Conservation (phyloP, 2,113 vertebrate species). For the Rhynchopsitta pachyrhyncha region DNA sequence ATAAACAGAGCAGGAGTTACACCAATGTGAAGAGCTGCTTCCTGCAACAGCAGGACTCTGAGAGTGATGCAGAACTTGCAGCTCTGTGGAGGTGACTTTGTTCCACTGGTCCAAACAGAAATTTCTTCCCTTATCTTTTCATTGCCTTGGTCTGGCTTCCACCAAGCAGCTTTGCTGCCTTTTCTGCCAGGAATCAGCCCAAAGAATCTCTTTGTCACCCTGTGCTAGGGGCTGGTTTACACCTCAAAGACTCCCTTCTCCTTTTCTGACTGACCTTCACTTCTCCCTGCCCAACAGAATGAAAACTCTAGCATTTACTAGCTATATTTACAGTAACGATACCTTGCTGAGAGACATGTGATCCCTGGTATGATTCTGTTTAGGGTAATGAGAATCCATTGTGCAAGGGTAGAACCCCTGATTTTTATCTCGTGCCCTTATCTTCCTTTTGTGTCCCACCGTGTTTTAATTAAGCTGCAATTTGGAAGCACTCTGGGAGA, state of each 20-base stretch:
- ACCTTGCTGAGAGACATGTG: not conserved
- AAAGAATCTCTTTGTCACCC: not conserved
- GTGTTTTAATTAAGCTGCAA: constrained; percentile 25
- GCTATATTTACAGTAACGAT: not conserved
- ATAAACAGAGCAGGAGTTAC: not conserved
- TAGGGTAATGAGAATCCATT: not conserved
- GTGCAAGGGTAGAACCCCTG: not conserved
- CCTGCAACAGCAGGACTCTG: fast-evolving
- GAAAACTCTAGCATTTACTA: not conserved
- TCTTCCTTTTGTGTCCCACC: not conserved
- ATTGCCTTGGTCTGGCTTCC: not conserved
- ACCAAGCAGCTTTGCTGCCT: not conserved
- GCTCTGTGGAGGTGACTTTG: not conserved
- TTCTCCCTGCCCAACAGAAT: not conserved
- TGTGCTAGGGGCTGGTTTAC: not conserved
- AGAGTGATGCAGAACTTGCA: not conserved
- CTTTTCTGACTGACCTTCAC: not conserved
- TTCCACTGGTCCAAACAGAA: not conserved
- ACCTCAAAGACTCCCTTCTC: not conserved
- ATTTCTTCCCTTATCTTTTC: not conserved
- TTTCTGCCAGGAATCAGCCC: not conserved
- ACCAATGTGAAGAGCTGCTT: not conserved
- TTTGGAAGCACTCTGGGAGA: not conserved
- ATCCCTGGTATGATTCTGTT: not conserved
- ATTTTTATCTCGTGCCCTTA: not conserved